Percentiles rank a stretch among this genome's conserved stretches.
phyloP scores from a whole-genome alignment of 1,140 invertebrate genomes.

The Drosophila pseudoobscura region DNA sequence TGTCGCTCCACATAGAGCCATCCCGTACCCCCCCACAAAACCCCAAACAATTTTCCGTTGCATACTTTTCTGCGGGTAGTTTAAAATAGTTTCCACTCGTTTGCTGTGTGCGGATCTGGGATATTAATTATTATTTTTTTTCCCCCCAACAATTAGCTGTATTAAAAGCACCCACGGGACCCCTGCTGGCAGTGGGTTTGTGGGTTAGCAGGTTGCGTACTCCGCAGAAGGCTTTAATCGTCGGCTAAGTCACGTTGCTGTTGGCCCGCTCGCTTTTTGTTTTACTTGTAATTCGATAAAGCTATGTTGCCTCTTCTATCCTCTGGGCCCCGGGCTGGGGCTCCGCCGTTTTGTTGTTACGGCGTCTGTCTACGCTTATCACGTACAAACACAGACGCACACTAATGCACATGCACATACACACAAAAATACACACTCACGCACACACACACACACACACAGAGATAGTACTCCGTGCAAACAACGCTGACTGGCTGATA shows the following conservation, averaged over 20 bases:
- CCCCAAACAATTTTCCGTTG: constrained; percentile 24
- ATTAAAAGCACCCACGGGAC: constrained; percentile 25
- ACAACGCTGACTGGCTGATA: constrained; percentile 67
- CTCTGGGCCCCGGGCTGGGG: constrained; percentile 2
- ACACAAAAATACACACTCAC: constrained; percentile 27
- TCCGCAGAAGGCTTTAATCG: constrained; percentile 58
- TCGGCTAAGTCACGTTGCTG: constrained; percentile 31
- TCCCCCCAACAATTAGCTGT: constrained; percentile 46
- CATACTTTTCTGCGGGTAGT: constrained; percentile 25
- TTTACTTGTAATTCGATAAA: constrained; percentile 77
- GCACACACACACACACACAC: constrained; percentile 22
- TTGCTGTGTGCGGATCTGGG: constrained; percentile 7
- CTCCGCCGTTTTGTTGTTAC: constrained; percentile 66
- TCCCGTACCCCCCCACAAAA: not conserved
- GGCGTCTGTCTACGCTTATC: constrained; percentile 74
- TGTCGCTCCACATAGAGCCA: constrained; percentile 1
- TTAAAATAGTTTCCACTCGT: constrained; percentile 10
- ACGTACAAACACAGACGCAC: constrained; percentile 50
- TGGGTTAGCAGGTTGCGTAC: constrained; percentile 55
- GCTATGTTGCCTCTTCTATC: constrained; percentile 24
- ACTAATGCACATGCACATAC: constrained; percentile 20
- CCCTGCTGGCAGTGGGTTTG: constrained; percentile 54
- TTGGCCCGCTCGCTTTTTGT: constrained; percentile 53
- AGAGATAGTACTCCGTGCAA: constrained; percentile 23
- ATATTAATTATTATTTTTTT: constrained; percentile 52